Base-by-base conservation (phyloP, 1,140 invertebrate species). In the Zophobas atratus region DNA sequence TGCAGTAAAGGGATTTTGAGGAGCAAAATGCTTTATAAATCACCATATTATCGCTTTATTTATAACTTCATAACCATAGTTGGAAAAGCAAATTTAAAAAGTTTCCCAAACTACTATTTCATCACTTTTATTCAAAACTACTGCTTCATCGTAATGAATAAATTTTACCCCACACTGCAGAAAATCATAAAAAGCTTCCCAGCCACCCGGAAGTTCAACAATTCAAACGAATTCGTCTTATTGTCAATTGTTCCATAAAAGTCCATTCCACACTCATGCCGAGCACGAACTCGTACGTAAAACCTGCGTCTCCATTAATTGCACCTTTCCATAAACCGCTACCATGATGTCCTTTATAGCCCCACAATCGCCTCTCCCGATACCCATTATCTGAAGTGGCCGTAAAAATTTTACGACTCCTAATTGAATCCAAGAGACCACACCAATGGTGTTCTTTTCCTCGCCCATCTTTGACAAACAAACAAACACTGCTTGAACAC, bases 351-450 rank as follows among this genome's bases (percentile, higher is more conserved):
- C 43, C 43, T 46, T 8, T 8, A 46, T 46, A 46, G 8, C 3
- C 43, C 43, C 8, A 46, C 3, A 3, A 46, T 46, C 43, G 43
- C 43, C 43, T 4, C 8, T 46, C 8, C 3, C 43, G 43, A 46
- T 46, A 3, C 3, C 43, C 43, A 46, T 46, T 46, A 46, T 46
- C 43, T 46, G 43, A 60, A 60, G 56, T 60, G 56, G 56, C 56
- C 38, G 38, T 36, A 36, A 60, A 60, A 60, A 60, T 33, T 60
- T 60, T 60, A 60, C 56, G 56, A 60, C 56, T n/a, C 35, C 32
- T 60, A 60, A 60, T 60, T 60, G 56, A 20, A 60, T 35, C 53
- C 48, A 49, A 6, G 51, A 55, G 56, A 60, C 38, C 56, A 60
- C 38, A 56, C 53, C n/a, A 20, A 33, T 4, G 38, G 56, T 60